Percentiles rank a stretch among this genome's conserved stretches.
Evolutionary conservation across 2,888 invertebrate species (phyloP).

Genomic region (Bellardia bayeri): DNA sequence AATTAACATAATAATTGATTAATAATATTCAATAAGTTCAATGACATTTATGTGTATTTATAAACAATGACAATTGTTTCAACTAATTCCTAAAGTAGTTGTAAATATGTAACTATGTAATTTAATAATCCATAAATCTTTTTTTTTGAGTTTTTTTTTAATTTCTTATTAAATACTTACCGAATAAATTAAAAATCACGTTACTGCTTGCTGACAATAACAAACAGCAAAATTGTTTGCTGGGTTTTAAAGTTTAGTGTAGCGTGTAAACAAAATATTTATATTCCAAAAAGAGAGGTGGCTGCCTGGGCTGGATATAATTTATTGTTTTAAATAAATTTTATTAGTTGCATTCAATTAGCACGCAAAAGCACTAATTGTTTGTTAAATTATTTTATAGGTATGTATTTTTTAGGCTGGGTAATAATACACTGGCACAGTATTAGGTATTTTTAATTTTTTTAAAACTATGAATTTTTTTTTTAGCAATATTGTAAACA

Average conservation of each 20-base stretch:
- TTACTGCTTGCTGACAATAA: constrained; percentile 32
- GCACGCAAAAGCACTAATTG: constrained; percentile 38
- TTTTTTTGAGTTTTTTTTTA: not conserved
- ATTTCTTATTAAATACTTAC: constrained; percentile 54
- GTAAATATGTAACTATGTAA: not conserved
- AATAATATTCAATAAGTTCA: not conserved
- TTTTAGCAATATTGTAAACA: not conserved
- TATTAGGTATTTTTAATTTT: constrained; percentile 14
- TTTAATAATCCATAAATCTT: constrained; percentile 43
- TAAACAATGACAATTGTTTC: not conserved
- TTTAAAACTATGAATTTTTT: not conserved
- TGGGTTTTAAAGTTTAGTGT: constrained; percentile 40
- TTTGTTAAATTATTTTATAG: constrained; percentile 9
- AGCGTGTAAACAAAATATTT: constrained; percentile 49
- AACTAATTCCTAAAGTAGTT: not conserved
- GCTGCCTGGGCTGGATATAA: constrained; percentile 24
- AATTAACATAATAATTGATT: not conserved
- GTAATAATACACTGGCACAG: constrained; percentile 14
- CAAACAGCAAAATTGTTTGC: constrained; percentile 49
- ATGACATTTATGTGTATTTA: constrained; percentile 5
- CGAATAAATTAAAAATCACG: constrained; percentile 53
- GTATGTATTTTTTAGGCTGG: not conserved
- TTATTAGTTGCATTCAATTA: constrained; percentile 46
- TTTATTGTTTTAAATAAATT: constrained; percentile 5
- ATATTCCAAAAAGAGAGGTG: constrained; percentile 55